These are phyloP conservation scores for Drosophila helvetica DNA, from an alignment of 2,888 invertebrate genomes.

Conservation along the genomic window DNA sequence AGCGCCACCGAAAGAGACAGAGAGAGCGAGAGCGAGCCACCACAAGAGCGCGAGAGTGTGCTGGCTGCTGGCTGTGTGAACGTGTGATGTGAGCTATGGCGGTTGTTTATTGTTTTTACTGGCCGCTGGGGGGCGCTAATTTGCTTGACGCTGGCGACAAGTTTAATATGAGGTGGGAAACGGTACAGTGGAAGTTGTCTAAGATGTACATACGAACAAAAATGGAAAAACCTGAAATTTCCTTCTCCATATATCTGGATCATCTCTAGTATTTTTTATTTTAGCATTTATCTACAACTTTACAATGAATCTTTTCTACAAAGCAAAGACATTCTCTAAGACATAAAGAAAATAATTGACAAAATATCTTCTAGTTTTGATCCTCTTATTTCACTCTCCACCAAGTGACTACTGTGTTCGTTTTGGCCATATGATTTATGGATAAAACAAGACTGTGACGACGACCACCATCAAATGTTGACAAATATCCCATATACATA, in stretches of 20 bases:
- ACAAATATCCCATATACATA: constrained; percentile 18
- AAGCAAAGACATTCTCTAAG: no score
- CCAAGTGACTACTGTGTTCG: not conserved
- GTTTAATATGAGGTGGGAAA: constrained; percentile 21
- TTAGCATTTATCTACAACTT: not conserved
- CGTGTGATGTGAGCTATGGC: constrained; percentile 21
- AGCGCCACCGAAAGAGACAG: not conserved
- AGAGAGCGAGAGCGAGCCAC: constrained; percentile 15
- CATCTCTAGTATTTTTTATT: no score
- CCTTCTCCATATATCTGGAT: no score
- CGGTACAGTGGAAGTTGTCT: constrained; percentile 50
- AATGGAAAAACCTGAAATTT: not conserved
- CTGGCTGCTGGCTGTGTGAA: not conserved
- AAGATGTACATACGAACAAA: constrained; percentile 15
- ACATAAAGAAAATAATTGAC: no score
- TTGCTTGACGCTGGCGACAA: constrained; percentile 58
- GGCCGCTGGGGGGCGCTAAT: constrained; percentile 75
- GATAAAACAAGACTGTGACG: not conserved
- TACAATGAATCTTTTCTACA: not conserved
- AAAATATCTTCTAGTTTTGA: no score
- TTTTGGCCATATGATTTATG: constrained; percentile 5
- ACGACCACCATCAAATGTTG: constrained; percentile 1
- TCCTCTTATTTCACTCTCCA: not conserved
- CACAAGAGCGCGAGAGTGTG: constrained; percentile 4
- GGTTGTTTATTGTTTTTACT: constrained; percentile 65